Evolutionary conservation across 2,113 vertebrate species (phyloP).

Genomic region (Tychaedon coryphoeus): DNA sequence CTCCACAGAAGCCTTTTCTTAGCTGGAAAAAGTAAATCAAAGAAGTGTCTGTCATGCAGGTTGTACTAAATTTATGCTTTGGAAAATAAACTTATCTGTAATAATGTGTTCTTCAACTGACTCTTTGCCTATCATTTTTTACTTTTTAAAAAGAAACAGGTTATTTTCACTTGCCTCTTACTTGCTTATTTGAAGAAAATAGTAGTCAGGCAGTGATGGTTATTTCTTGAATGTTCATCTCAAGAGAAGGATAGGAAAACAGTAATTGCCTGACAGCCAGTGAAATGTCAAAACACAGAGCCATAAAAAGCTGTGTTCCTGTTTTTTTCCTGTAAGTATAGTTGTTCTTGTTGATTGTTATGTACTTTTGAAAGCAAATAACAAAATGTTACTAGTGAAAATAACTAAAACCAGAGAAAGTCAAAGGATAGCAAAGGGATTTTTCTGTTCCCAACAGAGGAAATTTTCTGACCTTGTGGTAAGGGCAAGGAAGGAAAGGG

Average conservation of each 20-base stretch:
- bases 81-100: not conserved
- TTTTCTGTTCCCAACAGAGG: not conserved
- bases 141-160: not conserved
- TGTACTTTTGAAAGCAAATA: conserved; percentile 7
- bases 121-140: not conserved
- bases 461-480: not conserved
- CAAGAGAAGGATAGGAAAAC: not conserved
- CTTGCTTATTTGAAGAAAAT: not conserved
- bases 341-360: not conserved
- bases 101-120: not conserved
- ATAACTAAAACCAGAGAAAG: not conserved
- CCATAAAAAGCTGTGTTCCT: not conserved
- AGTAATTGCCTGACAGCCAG: not conserved
- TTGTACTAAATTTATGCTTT: not conserved
- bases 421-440: not conserved
- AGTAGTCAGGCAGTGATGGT: not conserved
- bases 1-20: not conserved
- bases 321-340: not conserved
- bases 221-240: not conserved
- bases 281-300: not conserved
- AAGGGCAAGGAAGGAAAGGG: not conserved
- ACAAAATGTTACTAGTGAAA: not conserved
- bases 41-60: not conserved
- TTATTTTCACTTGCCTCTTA: conserved; percentile 1
- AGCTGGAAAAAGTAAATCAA: not conserved